A percentile compares a stretch with the other conserved stretches of the same genome.
Conservation (phyloP, 2,888 invertebrate species). For the Drosophila subquinaria region DNA sequence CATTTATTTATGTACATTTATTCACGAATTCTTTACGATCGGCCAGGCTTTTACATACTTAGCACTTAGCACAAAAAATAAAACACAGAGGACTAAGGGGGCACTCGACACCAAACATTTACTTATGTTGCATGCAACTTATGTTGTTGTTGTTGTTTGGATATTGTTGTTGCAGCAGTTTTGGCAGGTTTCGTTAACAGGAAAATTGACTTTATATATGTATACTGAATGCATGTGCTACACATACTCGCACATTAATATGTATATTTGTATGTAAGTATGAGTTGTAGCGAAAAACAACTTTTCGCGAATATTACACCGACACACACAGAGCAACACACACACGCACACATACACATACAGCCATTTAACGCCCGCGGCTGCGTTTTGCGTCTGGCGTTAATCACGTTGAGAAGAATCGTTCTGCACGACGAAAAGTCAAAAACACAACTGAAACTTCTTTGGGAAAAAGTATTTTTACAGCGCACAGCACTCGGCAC, state of each 20-base stretch:
- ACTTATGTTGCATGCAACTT: slow-evolving; percentile 62
- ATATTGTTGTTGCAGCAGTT: slow-evolving; percentile 46
- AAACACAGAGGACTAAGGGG: slow-evolving; percentile 12
- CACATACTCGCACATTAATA: slow-evolving; percentile 18
- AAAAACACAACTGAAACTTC: slow-evolving; percentile 83
- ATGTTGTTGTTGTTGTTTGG: slow-evolving; percentile 37
- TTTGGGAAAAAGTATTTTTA: slow-evolving; percentile 81
- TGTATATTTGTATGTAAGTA: slow-evolving; percentile 16
- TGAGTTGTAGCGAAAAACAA: slow-evolving; percentile 55
- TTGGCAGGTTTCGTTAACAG: slow-evolving; percentile 80
- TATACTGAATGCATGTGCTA: slow-evolving; percentile 17
- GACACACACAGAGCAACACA: slow-evolving; percentile 19
- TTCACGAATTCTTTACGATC: slow-evolving; percentile 31
- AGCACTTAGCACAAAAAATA: slow-evolving; percentile 42
- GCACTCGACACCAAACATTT: slow-evolving; percentile 59
- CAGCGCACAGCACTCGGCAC: slow-evolving; percentile 76
- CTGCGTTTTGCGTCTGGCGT: slow-evolving; percentile 29
- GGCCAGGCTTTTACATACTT: slow-evolving; percentile 45
- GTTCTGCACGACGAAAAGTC: slow-evolving; percentile 82
- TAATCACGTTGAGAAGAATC: slow-evolving; percentile 69
- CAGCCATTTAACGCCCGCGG: slow-evolving; percentile 64
- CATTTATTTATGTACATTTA: slow-evolving; percentile 43
- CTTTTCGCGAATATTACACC: slow-evolving; percentile 63
- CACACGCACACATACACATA: slow-evolving; percentile 11
- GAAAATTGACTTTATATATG: slow-evolving; percentile 72